Evolutionary conservation across 1,140 invertebrate species (phyloP).

Genomic region (silkworm (Bombyx mori)): DNA sequence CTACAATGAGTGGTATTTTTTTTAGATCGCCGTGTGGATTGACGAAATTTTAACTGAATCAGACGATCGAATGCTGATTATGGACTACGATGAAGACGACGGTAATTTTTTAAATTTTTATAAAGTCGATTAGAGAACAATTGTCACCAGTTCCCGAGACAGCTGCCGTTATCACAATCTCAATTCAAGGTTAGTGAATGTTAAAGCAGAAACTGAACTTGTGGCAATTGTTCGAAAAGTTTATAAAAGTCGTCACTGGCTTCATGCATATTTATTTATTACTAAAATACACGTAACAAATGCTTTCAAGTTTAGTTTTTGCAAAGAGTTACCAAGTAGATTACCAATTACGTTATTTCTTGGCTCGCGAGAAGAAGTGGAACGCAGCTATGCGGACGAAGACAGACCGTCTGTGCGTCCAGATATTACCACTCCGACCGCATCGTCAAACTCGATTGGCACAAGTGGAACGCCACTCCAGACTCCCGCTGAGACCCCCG

Average conservation of each 20-base stretch:
- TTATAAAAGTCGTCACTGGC: not conserved
- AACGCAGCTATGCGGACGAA: conserved; percentile 23
- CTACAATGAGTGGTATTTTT: too few species aligned
- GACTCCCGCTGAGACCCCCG: conserved; percentile 14
- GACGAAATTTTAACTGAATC: conserved; percentile 55
- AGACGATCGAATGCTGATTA: conserved; percentile 60
- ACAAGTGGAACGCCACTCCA: not conserved
- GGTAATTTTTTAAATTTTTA: conserved; percentile 28
- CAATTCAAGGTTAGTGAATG: conserved; percentile 25
- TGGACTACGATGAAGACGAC: conserved; percentile 62
- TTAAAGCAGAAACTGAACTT: conserved; percentile 24
- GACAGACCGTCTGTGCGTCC: conserved; percentile 3
- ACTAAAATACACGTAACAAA: conserved; percentile 22
- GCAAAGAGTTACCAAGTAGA: not conserved
- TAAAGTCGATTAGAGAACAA: conserved; percentile 9
- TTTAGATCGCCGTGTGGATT: conserved; percentile 56
- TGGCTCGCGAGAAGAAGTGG: conserved; percentile 40
- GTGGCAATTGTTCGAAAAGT: conserved; percentile 30
- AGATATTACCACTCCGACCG: conserved; percentile 3
- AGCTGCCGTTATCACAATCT: not conserved
- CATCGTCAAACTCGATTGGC: conserved; percentile 6
- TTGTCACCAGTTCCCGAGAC: conserved; percentile 26
- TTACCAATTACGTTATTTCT: conserved; percentile 7
- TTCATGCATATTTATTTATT: not conserved
- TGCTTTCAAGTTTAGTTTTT: conserved; percentile 26